Evolutionary conservation across 1,140 invertebrate genomes (phyloP), one percentile per base, ranked within the genome.

Genomic region (Elymnias hypermnestra): DNA sequence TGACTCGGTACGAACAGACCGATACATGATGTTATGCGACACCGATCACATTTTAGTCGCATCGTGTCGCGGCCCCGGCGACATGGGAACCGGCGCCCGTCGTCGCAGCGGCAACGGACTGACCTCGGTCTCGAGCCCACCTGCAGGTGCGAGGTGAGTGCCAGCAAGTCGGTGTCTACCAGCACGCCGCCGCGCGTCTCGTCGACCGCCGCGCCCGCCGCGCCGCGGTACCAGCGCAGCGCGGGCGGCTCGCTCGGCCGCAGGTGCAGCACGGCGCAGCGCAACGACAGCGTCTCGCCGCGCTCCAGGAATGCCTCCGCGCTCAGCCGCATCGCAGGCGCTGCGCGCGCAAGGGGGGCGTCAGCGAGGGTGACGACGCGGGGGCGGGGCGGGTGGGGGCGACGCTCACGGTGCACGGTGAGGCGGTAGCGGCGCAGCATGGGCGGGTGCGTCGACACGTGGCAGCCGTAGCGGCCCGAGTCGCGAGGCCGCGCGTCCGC

Each of bases 401-500:
- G n/a, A n/a, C n/a, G n/a, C 77, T 84, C 53, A 87, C 85, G 58
- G 63, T 86, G 72, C 3, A 87, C 82, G 21, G 62, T 63, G 0
- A 87, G 52, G 17, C 70, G 64, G 18, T 79, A 77, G 19, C 77
- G 43, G 37, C 69, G 68, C 38, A 86, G 42, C 70, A 87, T 81
- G 44, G 93, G 93, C 8, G 94, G 93, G 79, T 95, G 92, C 5
- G 93, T 93, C 26, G 92, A 94, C 47, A 94, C 91, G 75, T 94
- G 92, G 66, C 92, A 94, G 70, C 92, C 91, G 68, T 93, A 93
- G 38, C 89, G 87, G 12, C 91, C 92, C 52, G 92, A 92, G 61
- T 93, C 92, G 45, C 88, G 88, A 39, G 90, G 89, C 55, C 90
- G 91, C 1, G 91, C 90, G 47, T 89, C 89, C 29, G 87, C 83